Evolutionary conservation across 2,888 invertebrate genomes (phyloP), one percentile per base, ranked within the genome.

Genomic region (Leucophenga montana): DNA sequence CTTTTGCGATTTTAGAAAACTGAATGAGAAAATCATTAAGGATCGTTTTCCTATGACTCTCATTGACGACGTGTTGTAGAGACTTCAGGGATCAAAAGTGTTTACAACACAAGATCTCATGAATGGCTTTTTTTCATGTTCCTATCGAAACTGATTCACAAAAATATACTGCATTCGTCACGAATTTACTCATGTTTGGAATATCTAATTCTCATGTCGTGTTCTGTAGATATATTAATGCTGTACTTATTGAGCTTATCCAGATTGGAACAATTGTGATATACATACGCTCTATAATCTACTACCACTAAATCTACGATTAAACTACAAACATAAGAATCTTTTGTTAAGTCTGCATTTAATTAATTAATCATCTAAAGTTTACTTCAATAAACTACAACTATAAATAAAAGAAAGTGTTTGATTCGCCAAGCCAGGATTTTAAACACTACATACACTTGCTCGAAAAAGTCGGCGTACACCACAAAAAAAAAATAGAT

Each of bases 181-280:
- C 46, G 72, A 73, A 50, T 73, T 73, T 46, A 9, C 16, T 6
- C 67, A 66, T 22, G 70, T 73, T 64, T 18, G 65, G 65, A 0
- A 65, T 65, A 13, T 65, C 64, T 2, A 64, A 64, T 50, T 46
- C 64, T 3, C 70, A 62, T 18, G 69, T 70, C 8, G 70, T 66
- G 9, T 73, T 73, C 46, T 61, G 14, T 0, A 50, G 70, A 31
- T 71, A 69, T 46, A 67, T 75, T 33, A 48, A 1, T n/a, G n/a
- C n/a, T n/a, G n/a, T n/a, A n/a, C n/a, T n/a, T n/a, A n/a, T n/a
- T n/a, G n/a, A n/a, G n/a, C n/a, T 59, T 16, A 57, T 67, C 14
- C 16, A 46, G n/a, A 56, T 20, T 22, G 27, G 46, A n/a, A 46
- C 46, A 8, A 13, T 64, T 14, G 50, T 64, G 9, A 22, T 64